These are phyloP conservation scores for Clepsis dumicolana DNA, from an alignment of 2,888 invertebrate genomes.

Conservation along the genomic window DNA sequence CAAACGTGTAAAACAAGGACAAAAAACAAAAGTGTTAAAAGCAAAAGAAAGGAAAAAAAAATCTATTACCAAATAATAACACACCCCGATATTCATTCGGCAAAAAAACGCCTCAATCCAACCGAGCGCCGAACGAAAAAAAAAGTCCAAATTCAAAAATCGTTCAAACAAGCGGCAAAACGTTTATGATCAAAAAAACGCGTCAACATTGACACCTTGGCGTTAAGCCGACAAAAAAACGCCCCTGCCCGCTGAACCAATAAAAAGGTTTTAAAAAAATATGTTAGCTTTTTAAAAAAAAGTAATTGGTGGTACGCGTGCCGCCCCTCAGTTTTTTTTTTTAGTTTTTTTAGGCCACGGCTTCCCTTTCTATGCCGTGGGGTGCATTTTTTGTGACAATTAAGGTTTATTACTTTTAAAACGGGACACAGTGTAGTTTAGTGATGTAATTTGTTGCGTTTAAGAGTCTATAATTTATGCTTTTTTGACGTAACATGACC, in stretches of 20 bases:
- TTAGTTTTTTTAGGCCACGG: constrained; percentile 55
- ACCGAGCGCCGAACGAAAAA: constrained; percentile 71
- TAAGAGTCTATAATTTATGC: constrained; percentile 48
- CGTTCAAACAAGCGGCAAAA: constrained; percentile 33
- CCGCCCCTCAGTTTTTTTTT: constrained; percentile 73
- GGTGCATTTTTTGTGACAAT: constrained; percentile 80
- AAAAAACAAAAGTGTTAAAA: constrained; percentile 12
- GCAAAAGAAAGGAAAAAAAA: constrained; percentile 44
- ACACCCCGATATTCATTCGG: constrained; percentile 44
- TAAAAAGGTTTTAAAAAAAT: constrained; percentile 72
- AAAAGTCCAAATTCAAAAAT: constrained; percentile 60
- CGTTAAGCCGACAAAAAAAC: constrained; percentile 66
- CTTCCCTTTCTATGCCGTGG: constrained; percentile 61
- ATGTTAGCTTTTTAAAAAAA: constrained; percentile 71
- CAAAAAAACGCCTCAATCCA: constrained; percentile 64
- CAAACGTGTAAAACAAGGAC: neutral
- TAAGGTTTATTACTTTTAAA: constrained; percentile 69
- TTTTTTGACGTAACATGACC: constrained; percentile 36
- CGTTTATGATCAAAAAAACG: constrained; percentile 52
- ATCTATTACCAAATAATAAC: constrained; percentile 44
- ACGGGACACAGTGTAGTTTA: constrained; percentile 49
- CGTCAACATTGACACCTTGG: constrained; percentile 73
- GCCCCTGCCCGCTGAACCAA: constrained; percentile 74
- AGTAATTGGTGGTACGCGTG: constrained; percentile 81
- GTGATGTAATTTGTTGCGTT: constrained; percentile 58